Evolutionary conservation across 1,140 invertebrate species (phyloP), one percentile per base, ranked within the genome.

Genomic region (Drosophila leontia): DNA sequence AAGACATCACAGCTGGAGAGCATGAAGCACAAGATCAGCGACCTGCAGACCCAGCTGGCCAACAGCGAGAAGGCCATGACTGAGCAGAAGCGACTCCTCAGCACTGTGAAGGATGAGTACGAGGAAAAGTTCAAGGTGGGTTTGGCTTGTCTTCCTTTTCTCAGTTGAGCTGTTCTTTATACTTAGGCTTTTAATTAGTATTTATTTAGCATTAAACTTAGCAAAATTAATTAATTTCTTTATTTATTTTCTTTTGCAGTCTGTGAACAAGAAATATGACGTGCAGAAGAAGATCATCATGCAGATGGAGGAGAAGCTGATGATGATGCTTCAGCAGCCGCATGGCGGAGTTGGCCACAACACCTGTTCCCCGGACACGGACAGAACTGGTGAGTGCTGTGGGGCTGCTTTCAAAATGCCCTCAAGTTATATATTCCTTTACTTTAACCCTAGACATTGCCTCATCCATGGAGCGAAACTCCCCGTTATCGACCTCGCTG

Each of bases 241-340:
- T 72, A 7, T 15, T 11, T 37, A 1, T 1, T 45, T 15, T 8
- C 23, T 26, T 26, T 77, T 78, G 6, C 41, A 95, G 91, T 94
- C 95, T 4, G 93, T 96, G 3, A 95, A 96, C 80, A 95, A 95
- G 47, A 97, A 97, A 87, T 97, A 96, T 86, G 94, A 94, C 56
- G 94, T 95, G 7, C 95, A 96, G 76, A 94, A 95, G 78, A 93
- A 94, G 32, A 95, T 96, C 34, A 96, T 96, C 90, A 93, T 95
- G 63, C 93, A 95, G 41, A 92, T 96, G 60, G 96, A 97, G 80
- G 94, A 95, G 42, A 94, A 95, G 63, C 94, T 96, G 7, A 93
- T 96, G 53, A 95, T 96, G 87, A 84, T 86, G 8, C 50, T 91
- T 41, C 77, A 82, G 3, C 86, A 95, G 71, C 94, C 94, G 53